Evolutionary conservation across 1,140 invertebrate species (phyloP).

Genomic region (Rhagoletis pomonella): DNA sequence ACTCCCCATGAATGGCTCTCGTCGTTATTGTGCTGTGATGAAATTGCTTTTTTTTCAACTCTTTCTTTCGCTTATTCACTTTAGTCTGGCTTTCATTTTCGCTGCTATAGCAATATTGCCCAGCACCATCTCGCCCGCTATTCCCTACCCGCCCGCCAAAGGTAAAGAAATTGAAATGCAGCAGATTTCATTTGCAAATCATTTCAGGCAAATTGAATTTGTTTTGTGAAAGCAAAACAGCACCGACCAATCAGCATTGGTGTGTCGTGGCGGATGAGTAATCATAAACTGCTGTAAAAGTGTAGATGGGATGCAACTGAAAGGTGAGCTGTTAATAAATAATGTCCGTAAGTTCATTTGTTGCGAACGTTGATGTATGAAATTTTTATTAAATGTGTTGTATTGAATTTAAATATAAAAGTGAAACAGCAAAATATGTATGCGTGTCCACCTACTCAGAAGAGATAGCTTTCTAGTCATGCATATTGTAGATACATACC

Average conservation of each 20-base stretch:
- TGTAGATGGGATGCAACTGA: background rate
- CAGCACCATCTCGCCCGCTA: background rate
- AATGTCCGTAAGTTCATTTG: background rate
- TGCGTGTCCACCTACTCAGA: no score
- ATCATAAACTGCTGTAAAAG: background rate
- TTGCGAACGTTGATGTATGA: background rate
- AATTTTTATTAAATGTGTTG: constrained; percentile 25
- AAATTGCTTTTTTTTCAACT: constrained; percentile 11
- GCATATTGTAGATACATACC: no score
- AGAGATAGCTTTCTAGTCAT: no score
- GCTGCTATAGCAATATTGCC: background rate
- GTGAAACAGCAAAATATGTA: background rate
- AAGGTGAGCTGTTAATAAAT: constrained; percentile 17
- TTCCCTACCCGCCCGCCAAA: background rate
- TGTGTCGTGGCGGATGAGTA: background rate
- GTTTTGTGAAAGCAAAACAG: constrained; percentile 11
- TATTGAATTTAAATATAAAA: constrained; percentile 25
- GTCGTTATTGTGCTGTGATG: constrained; percentile 4
- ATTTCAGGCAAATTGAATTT: constrained; percentile 18
- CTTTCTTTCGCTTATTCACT: background rate
- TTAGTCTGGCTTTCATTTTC: background rate
- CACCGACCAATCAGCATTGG: background rate
- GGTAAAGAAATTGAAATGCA: background rate
- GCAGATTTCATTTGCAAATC: constrained; percentile 32
- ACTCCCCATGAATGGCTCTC: background rate